Percentiles rank a stretch among this genome's conserved stretches.
These are phyloP conservation scores for Danio albolineatus DNA, from an alignment of 2,797 vertebrate species.

Conservation along the genomic window DNA sequence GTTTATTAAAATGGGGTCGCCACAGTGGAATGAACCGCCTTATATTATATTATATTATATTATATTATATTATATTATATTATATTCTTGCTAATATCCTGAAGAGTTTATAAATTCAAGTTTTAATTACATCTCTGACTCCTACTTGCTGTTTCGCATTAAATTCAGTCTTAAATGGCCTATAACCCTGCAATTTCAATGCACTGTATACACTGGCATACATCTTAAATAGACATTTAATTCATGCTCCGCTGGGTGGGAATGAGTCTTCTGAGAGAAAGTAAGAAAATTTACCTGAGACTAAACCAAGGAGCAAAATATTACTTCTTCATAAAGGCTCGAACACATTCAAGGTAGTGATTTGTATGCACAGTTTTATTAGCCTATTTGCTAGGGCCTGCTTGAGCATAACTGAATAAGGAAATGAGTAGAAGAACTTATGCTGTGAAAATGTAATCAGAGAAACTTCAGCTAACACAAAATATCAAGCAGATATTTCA, in stretches of 20 bases:
- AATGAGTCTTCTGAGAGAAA: not conserved
- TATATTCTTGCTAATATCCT: not conserved
- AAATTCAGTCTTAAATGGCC: not conserved
- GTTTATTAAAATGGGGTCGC: too few species aligned
- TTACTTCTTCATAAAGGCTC: not conserved
- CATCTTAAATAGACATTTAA: not conserved
- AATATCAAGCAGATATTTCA: not conserved
- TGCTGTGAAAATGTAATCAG: not conserved
- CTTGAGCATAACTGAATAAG: not conserved
- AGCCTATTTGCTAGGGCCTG: not conserved
- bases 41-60: too few species aligned
- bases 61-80: too few species aligned
- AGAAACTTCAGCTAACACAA: not conserved
- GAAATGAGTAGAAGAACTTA: not conserved
- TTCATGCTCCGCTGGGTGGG: not conserved
- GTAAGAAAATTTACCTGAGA: not conserved
- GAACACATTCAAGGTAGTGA: not conserved
- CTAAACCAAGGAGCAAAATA: constrained; percentile 1
- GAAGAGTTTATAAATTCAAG: not conserved
- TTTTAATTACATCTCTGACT: not conserved
- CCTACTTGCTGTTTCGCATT: not conserved
- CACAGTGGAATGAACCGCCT: too few species aligned
- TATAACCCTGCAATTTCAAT: not conserved
- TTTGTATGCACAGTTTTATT: not conserved
- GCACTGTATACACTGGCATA: not conserved